phyloP scores from a whole-genome alignment of 1,140 invertebrate species.

The Globodera rostochiensis region DNA sequence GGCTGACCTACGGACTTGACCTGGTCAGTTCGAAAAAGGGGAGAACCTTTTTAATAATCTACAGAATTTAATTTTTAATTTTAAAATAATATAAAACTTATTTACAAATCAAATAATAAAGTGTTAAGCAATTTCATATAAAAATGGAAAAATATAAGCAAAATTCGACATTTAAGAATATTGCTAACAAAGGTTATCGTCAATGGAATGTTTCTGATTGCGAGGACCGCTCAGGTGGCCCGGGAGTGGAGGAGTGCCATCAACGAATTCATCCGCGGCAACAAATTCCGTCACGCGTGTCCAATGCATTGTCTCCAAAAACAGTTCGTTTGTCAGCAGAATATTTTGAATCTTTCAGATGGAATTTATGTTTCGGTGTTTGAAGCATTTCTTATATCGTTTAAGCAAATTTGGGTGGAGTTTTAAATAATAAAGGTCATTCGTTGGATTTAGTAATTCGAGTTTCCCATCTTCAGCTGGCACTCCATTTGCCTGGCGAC shows the following conservation, averaged over 20 bases:
- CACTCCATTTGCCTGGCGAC: slow-evolving; percentile 89
- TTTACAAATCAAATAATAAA: no score
- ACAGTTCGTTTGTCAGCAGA: slow-evolving; percentile 74
- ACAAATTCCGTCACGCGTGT: slow-evolving; percentile 86
- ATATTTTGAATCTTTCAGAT: not conserved
- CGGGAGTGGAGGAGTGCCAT: slow-evolving; percentile 82
- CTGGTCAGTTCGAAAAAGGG: slow-evolving; percentile 68
- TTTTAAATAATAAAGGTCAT: no score
- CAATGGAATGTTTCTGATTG: slow-evolving; percentile 94
- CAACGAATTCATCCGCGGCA: slow-evolving; percentile 88
- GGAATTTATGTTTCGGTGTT: not conserved
- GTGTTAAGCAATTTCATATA: no score
- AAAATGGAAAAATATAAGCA: no score
- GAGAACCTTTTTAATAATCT: not conserved
- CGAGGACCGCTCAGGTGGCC: slow-evolving; percentile 84
- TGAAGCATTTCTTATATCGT: no score
- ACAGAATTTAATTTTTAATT: no score
- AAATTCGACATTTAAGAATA: not conserved
- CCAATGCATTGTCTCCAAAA: slow-evolving; percentile 92
- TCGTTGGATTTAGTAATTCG: not conserved
- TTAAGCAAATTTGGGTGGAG: no score
- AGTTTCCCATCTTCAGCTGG: slow-evolving; percentile 78
- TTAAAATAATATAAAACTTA: no score
- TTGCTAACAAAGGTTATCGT: slow-evolving; percentile 87
- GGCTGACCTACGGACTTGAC: slow-evolving; percentile 96